Conservation (phyloP, 2,797 vertebrate species). For the Rallus crepitans region DNA sequence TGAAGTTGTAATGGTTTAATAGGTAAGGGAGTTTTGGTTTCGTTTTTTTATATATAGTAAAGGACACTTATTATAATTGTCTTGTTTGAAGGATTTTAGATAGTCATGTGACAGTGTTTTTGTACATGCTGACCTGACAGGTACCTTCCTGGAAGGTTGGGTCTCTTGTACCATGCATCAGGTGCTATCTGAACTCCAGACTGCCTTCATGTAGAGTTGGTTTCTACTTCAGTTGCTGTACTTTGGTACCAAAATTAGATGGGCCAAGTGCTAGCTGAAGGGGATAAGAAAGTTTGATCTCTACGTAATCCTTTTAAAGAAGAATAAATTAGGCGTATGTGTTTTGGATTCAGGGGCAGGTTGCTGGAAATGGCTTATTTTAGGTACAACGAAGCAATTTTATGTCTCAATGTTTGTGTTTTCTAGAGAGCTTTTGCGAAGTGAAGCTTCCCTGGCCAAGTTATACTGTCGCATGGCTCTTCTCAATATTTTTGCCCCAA, state of each 20-base stretch:
- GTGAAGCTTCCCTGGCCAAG: constrained; percentile 92
- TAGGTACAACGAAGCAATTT: neutral
- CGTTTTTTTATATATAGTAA: neutral
- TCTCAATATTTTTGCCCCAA: constrained; percentile 97
- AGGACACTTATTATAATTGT: neutral
- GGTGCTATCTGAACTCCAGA: neutral
- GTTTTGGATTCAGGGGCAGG: neutral
- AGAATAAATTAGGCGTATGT: neutral
- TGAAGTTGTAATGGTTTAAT: neutral
- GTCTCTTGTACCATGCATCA: neutral
- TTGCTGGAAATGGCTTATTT: neutral
- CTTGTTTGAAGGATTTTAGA: neutral
- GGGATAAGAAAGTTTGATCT: neutral
- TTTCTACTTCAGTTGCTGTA: neutral
- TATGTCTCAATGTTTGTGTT: neutral
- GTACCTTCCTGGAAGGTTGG: neutral
- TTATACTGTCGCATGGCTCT: constrained; percentile 97
- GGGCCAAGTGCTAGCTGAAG: neutral
- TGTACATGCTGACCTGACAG: neutral
- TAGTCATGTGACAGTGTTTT: neutral
- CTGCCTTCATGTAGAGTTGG: neutral
- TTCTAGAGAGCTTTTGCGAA: constrained; percentile 92
- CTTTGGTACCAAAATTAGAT: neutral
- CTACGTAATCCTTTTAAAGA: neutral
- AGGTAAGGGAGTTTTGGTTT: neutral